Evolutionary conservation across 1,140 invertebrate genomes (phyloP).

Genomic region (Drosophila pruinosa): DNA sequence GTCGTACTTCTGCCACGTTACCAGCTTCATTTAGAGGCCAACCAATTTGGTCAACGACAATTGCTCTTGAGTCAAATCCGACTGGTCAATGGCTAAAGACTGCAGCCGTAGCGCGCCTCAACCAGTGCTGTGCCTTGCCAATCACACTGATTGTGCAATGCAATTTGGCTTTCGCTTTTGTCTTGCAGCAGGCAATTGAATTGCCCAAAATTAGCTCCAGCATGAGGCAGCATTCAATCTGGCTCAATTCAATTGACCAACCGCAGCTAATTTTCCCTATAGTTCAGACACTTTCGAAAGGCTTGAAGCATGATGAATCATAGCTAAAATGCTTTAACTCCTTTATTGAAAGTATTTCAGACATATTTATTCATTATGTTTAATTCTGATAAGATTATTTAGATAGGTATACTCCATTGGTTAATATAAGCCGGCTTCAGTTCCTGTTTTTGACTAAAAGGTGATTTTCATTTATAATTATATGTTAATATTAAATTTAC

Average conservation of each 20-base stretch:
- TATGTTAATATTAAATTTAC: no score
- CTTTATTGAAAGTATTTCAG: no score
- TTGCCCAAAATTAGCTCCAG: conserved; percentile 61
- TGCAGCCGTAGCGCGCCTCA: neutral
- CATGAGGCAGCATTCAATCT: neutral
- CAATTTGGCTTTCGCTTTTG: conserved; percentile 64
- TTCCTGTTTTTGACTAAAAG: no score
- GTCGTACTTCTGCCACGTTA: neutral
- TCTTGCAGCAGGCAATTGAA: conserved; percentile 66
- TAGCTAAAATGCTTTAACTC: no score
- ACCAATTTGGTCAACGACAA: conserved; percentile 52
- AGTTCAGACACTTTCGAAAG: neutral
- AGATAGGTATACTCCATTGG: no score
- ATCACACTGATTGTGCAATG: conserved; percentile 66
- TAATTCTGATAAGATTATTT: no score
- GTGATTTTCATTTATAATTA: no score
- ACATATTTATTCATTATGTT: no score
- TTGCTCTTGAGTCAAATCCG: conserved; percentile 35
- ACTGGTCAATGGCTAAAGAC: conserved; percentile 1
- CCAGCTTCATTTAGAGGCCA: conserved; percentile 5
- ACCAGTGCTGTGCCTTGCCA: conserved; percentile 31
- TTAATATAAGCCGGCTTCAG: no score
- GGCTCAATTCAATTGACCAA: neutral
- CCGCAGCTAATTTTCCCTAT: neutral
- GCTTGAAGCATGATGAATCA: neutral